A percentile compares a stretch with the other conserved stretches of the same genome.
Evolutionary conservation across 1,140 invertebrate species (phyloP).

Genomic region (Megalopta genalis): DNA sequence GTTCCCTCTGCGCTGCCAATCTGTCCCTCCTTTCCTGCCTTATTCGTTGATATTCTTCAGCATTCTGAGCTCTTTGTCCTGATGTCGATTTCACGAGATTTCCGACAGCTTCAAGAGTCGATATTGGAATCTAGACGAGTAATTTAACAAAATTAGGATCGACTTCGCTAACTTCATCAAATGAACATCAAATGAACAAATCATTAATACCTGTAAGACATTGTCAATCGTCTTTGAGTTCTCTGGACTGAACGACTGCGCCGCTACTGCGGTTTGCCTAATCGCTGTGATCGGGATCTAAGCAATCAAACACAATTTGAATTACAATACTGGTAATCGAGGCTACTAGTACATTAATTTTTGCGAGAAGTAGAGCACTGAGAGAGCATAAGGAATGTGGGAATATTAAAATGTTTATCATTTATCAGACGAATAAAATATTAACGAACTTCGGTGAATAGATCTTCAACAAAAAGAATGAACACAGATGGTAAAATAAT

Average conservation of each 20-base stretch:
- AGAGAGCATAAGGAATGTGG: no score
- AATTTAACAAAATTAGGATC: neutral
- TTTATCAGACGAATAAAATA: no score
- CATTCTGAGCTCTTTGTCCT: slow-evolving; percentile 29
- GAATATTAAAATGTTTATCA: no score
- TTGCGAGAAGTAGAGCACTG: no score
- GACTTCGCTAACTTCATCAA: neutral
- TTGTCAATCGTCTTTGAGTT: slow-evolving; percentile 65
- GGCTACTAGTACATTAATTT: neutral
- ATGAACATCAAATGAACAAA: neutral
- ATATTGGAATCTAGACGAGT: slow-evolving; percentile 66
- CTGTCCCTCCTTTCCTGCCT: slow-evolving; percentile 45
- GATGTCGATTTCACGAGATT: slow-evolving; percentile 63
- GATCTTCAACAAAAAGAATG: no score
- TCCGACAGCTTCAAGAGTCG: slow-evolving; percentile 69
- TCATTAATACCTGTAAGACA: slow-evolving; percentile 65
- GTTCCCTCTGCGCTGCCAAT: slow-evolving; percentile 36
- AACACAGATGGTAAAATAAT: no score
- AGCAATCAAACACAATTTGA: neutral
- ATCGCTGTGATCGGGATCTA: slow-evolving; percentile 74
- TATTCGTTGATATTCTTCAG: slow-evolving; percentile 29
- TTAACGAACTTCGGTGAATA: no score
- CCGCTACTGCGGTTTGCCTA: slow-evolving; percentile 66
- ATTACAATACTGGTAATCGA: neutral
- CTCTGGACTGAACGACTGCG: slow-evolving; percentile 65